Base-by-base conservation (phyloP, 2,888 invertebrate species). In the Plutella xylostella region DNA sequence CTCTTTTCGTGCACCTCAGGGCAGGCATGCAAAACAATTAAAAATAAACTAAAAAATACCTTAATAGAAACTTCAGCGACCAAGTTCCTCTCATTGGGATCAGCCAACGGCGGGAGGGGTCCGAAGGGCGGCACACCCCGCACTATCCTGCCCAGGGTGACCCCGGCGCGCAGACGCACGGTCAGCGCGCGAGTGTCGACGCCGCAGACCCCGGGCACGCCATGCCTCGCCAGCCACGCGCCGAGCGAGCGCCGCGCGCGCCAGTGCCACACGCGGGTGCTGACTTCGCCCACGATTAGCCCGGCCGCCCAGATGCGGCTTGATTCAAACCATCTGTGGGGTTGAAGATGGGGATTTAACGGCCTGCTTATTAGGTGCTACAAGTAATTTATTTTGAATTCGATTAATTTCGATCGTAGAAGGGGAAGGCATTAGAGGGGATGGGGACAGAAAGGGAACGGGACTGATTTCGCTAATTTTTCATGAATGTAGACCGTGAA, bases 161-260 rank as follows among this genome's bases (percentile, higher is more conserved):
- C 91, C 18, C 98, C 98, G 56, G 90, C 89, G 9, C 98, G 88
- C 34, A 99, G 92, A 58, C 91, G 90, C 72, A 96, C 94, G 0
- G 99, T 99, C 20, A 99, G 82, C 0, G 91, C 90, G 48, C 99
- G 87, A 0, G 98, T 98, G 69, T 99, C 99, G 50, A 99, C 88
- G 33, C 94, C 97, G 72, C 90, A 90, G 19, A 98, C 90, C 0
- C 97, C 98, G 2, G 97, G 95, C 25, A 98, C 83, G 19, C 89
- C 87, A 56, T 92, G 87, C 25, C 88, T 85, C 48, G 85, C 79
- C 83, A 98, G 88, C 98, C 98, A 98, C 46, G 89, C 65, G 0
- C 94, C 92, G 0, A 98, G 80, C 0, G 96, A 94, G 55, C 87
- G 87, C 5, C 83, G 83, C 31, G 92, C 89, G 45, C 92, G 90